Percentiles rank a stretch among this genome's conserved stretches.
These are phyloP conservation scores for Penaeus monodon DNA, from an alignment of 2,888 invertebrate species.

Conservation along the genomic window DNA sequence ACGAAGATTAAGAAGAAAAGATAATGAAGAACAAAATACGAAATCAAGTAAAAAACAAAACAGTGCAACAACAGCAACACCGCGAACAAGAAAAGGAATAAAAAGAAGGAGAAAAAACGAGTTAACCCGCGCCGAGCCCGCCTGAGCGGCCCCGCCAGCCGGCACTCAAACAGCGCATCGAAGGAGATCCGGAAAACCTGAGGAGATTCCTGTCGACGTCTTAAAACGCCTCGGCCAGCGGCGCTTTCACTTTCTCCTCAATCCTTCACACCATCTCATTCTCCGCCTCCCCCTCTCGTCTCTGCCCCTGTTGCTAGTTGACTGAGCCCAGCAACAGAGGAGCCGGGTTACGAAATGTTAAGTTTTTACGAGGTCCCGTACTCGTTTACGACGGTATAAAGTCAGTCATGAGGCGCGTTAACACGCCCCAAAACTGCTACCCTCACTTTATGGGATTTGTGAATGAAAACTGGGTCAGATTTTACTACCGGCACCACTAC, in stretches of 20 bases:
- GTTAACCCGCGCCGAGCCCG: too few species aligned
- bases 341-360: constrained; percentile 41
- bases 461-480: constrained; percentile 65
- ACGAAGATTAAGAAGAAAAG: too few species aligned
- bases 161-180: too few species aligned
- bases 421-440: constrained; percentile 49
- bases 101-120: too few species aligned
- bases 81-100: too few species aligned
- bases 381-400: constrained; percentile 59
- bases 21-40: too few species aligned
- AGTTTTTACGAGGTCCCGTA: constrained; percentile 58
- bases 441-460: constrained; percentile 65
- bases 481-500: constrained; percentile 48
- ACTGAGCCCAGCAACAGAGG: constrained; percentile 57
- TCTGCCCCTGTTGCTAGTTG: constrained; percentile 38
- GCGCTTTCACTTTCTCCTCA: neutral
- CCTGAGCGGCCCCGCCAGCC: too few species aligned
- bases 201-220: too few species aligned
- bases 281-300: constrained; percentile 1
- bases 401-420: constrained; percentile 56
- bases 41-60: too few species aligned
- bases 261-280: constrained; percentile 15
- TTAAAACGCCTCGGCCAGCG: too few species aligned
- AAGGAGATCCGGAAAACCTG: too few species aligned
- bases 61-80: too few species aligned